A percentile compares a stretch with the other conserved stretches of the same genome.
Conservation (phyloP, 2,797 vertebrate genomes). For the Myiotriccus ornatus region DNA sequence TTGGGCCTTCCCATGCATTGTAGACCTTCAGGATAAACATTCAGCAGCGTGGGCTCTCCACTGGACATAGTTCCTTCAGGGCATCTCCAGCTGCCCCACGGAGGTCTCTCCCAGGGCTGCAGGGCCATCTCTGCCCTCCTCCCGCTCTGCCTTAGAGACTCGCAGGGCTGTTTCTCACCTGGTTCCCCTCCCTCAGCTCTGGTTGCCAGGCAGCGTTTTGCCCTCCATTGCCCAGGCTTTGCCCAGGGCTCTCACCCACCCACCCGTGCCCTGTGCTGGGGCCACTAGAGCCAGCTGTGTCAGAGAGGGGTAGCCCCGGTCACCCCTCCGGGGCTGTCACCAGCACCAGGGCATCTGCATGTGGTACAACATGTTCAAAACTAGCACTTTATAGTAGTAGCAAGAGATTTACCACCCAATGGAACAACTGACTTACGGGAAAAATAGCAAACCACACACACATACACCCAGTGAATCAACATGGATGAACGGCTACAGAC, state of each 20-base stretch:
- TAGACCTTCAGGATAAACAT: neutral
- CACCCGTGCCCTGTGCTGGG: neutral
- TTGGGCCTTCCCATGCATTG: neutral
- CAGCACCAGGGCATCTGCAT: no score
- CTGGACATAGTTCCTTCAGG: rapidly evolving
- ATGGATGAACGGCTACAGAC: rapidly evolving
- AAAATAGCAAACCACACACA: neutral
- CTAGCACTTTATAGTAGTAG: neutral
- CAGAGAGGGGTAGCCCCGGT: neutral
- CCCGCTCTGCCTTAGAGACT: rapidly evolving
- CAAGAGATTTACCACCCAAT: neutral
- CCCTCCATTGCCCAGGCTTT: neutral
- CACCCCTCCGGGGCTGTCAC: neutral
- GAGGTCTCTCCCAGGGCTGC: neutral
- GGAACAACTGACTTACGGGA: neutral
- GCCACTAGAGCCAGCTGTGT: rapidly evolving
- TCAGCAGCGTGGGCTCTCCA: neutral
- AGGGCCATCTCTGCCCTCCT: neutral
- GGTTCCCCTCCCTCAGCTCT: neutral
- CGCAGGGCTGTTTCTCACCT: neutral
- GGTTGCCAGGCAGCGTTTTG: neutral
- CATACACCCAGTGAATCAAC: neutral
- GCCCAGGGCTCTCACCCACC: neutral
- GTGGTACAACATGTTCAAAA: neutral
- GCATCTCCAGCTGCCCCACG: neutral